These are phyloP conservation scores for Diabrotica balteata DNA, from an alignment of 2,888 invertebrate genomes.

Conservation along the genomic window DNA sequence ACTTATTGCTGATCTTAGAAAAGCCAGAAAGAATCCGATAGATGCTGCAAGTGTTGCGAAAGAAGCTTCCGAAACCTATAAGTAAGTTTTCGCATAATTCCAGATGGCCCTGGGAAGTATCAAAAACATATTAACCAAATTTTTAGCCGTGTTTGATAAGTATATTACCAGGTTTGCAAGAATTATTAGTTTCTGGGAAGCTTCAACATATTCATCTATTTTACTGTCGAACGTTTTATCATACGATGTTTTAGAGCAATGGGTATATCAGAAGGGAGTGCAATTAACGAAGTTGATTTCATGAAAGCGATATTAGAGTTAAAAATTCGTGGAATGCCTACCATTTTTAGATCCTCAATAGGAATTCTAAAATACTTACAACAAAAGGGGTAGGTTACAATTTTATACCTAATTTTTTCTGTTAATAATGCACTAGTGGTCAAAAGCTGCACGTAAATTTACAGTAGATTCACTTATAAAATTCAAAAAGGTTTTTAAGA, in stretches of 20 bases:
- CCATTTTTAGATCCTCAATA: conserved; percentile 67
- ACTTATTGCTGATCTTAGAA: conserved; percentile 65
- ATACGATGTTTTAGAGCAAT: conserved; percentile 40
- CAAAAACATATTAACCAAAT: too few relatives aligned
- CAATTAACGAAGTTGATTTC: conserved; percentile 61
- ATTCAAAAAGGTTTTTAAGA: too few relatives aligned
- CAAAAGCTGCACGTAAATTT: too few relatives aligned
- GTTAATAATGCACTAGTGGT: too few relatives aligned
- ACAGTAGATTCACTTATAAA: too few relatives aligned
- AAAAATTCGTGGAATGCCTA: conserved; percentile 72
- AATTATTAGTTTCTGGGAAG: too few relatives aligned
- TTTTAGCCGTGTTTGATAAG: too few relatives aligned
- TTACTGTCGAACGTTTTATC: not conserved
- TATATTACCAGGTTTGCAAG: too few relatives aligned
- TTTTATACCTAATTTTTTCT: not conserved
- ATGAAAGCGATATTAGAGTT: conserved; percentile 71
- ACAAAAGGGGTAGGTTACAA: conserved; percentile 33
- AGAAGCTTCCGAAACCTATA: conserved; percentile 61
- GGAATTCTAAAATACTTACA: conserved; percentile 53
- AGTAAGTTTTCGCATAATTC: conserved; percentile 33
- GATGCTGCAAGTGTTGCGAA: conserved; percentile 65
- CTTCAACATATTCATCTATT: too few relatives aligned
- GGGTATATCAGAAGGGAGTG: conserved; percentile 50
- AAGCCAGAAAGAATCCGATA: conserved; percentile 62
- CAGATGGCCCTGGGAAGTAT: too few relatives aligned